phyloP scores from a whole-genome alignment of 2,113 vertebrate species.

The Origma solitaria region DNA sequence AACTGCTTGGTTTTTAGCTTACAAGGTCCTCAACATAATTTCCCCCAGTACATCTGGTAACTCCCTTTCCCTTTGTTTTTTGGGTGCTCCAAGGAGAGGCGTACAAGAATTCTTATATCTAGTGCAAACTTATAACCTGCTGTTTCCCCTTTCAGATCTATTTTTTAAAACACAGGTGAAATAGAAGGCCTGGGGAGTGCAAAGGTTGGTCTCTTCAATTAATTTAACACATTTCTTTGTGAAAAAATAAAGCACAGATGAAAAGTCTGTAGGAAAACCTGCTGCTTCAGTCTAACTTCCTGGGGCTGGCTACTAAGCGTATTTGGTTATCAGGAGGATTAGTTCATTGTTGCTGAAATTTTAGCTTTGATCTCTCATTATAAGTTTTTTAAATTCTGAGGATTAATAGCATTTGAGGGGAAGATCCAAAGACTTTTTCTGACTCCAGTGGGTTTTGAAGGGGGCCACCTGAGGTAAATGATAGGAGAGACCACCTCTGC shows the following conservation, averaged over 20 bases:
- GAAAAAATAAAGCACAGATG: neutral
- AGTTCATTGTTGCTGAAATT: neutral
- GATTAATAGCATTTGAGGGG: neutral
- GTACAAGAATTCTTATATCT: neutral
- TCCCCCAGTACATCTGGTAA: neutral
- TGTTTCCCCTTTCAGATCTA: neutral
- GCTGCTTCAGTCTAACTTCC: neutral
- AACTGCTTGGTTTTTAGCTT: neutral
- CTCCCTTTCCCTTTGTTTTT: neutral
- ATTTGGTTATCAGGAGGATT: neutral
- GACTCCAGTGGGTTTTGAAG: neutral
- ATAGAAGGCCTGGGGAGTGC: neutral
- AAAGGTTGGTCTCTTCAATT: neutral
- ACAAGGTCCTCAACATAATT: neutral
- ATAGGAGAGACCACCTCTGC: neutral
- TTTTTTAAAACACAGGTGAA: neutral
- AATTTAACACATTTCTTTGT: neutral
- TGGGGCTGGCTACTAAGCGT: neutral
- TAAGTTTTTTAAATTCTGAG: neutral
- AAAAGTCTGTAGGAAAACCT: neutral
- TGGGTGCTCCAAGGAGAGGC: neutral
- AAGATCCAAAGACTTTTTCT: neutral
- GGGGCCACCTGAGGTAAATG: neutral
- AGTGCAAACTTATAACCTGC: neutral
- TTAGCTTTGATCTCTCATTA: slow-evolving; percentile 17